Base-by-base conservation (phyloP, 2,797 vertebrate species). In the Adrianichthys oophorus region DNA sequence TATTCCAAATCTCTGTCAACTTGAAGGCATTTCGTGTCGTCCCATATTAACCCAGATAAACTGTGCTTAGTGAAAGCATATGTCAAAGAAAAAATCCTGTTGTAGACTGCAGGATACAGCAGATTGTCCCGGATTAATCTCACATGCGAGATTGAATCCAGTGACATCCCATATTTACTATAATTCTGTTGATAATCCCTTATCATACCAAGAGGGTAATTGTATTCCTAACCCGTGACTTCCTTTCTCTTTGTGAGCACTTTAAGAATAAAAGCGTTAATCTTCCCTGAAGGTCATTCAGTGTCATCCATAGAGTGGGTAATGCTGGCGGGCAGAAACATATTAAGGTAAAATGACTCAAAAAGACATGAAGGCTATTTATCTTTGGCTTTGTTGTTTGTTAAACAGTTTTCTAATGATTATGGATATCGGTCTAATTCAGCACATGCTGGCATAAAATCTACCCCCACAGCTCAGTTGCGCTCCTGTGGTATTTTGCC, bases 81-180 rank as follows among this genome's bases (percentile, higher is more conserved):
- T 77, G 78, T 78, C 50, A 44, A 72, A 56, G 26, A 60, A 76
- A 72, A 82, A 78, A 83, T 87, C 75, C 56, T 5, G 18, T 76
- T 78, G 65, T 66, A 58, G 62, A 85, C 16, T n/a, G 16, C 15
- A 42, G 77, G 66, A 59, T 72, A 47, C 63, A 60, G 44, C 65
- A 79, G 81, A 80, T 77, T 78, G 66, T 70, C 41, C 45, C 44
- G 74, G 70, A 74, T 87, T 82, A 80, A 86, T 85, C 70, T 79
- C 52, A 51, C 55, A 52, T 72, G 72, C 83, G 62, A 75, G 68
- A 81, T 83, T 64, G 83, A 83, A 83, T 85, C 83, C 74, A 70
- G 29, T 29, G 26, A 15, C 32, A 54, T 77, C 56, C 57, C 43
- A 67, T 53, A 44, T 49, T 68, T 70, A 62, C 55, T 15, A 52